A percentile compares a stretch with the other conserved stretches of the same genome.
Conservation (phyloP, 2,888 invertebrate genomes). For the Odontothrips loti region DNA sequence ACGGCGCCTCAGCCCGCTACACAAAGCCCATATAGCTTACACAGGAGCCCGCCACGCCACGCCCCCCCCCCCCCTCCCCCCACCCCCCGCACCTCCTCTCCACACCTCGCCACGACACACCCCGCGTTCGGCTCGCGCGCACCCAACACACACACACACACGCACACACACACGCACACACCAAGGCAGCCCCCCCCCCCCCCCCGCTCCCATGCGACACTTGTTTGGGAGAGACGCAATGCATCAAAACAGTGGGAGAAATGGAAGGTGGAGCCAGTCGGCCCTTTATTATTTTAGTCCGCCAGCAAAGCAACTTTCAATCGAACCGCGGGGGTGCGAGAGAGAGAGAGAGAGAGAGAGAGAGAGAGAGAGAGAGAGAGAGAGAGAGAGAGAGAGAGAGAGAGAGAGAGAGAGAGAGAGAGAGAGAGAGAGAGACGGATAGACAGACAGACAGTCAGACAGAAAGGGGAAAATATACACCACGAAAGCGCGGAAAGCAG, state of each 20-base stretch:
- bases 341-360: neutral
- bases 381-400: neutral
- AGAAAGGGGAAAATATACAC: neutral
- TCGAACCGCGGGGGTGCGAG: conserved; percentile 1
- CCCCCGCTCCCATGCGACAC: neutral
- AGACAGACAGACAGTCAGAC: neutral
- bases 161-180: no score
- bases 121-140: neutral
- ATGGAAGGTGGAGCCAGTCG: neutral
- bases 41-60: neutral
- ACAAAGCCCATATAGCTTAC: conserved; percentile 24
- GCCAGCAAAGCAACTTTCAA: neutral
- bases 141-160: no score
- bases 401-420: neutral
- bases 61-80: neutral
- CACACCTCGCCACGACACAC: neutral
- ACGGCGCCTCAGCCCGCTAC: neutral
- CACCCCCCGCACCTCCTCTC: neutral
- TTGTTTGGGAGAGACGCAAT: conserved; percentile 4
- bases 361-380: no score
- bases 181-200: neutral
- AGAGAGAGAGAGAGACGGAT: neutral
- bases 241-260: conserved; percentile 20
- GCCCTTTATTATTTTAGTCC: conserved; percentile 2
- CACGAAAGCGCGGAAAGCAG: no score